These are phyloP conservation scores for Laticauda laticaudata DNA, from an alignment of 2,113 vertebrate genomes.

Conservation along the genomic window DNA sequence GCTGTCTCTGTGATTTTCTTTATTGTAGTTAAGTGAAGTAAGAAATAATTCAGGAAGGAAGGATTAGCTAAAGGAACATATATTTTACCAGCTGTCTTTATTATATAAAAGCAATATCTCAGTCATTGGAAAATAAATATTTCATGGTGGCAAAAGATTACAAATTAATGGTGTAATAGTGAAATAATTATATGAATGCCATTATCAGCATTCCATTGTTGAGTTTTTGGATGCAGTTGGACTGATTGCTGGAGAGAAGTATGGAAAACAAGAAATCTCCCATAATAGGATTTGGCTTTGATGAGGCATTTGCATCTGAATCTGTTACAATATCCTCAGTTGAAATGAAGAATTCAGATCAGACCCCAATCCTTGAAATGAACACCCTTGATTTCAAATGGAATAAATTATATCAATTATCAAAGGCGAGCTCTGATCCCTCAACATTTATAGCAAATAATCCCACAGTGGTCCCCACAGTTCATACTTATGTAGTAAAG, in stretches of 20 bases:
- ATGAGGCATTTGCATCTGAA: not conserved
- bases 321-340: not conserved
- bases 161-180: slow-evolving; percentile 32
- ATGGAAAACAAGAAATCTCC: not conserved
- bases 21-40: slow-evolving; percentile 34
- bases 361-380: not conserved
- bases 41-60: slow-evolving; percentile 38
- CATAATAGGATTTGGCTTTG: not conserved
- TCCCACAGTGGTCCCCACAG: not conserved
- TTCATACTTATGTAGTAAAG: not conserved
- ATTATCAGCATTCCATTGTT: not conserved
- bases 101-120: slow-evolving; percentile 7
- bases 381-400: not conserved
- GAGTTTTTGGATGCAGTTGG: not conserved
- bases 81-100: slow-evolving; percentile 53
- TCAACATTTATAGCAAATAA: not conserved
- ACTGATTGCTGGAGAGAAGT: not conserved
- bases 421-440: not conserved
- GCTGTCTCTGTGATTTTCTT: slow-evolving; percentile 49
- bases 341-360: not conserved
- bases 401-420: not conserved
- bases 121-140: slow-evolving; percentile 41
- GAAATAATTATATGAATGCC: not conserved
- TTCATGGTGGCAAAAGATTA: slow-evolving; percentile 27
- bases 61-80: slow-evolving; percentile 32